Conservation (phyloP, 2,797 vertebrate species). For the Dermochelys coriacea region DNA sequence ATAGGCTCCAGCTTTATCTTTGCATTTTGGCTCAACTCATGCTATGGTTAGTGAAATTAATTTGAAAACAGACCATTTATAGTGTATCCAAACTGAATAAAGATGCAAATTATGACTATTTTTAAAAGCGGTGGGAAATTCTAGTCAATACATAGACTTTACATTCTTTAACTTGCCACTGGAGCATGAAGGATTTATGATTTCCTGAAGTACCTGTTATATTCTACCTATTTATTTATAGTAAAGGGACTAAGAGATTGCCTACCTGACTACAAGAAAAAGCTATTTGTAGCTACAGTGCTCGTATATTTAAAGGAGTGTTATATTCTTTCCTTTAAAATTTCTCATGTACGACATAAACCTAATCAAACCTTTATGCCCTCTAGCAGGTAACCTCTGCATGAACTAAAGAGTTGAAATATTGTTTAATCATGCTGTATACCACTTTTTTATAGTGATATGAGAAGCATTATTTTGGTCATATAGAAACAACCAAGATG, state of each 20-base stretch:
- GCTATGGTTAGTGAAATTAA: not conserved
- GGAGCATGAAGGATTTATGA: conserved; percentile 55
- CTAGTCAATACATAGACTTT: conserved; percentile 50
- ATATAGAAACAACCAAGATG: conserved; percentile 75
- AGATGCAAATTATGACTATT: not conserved
- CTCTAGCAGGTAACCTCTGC: conserved; percentile 86
- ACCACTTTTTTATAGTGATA: conserved; percentile 76
- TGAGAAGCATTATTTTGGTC: conserved; percentile 82
- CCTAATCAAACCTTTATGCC: conserved; percentile 88
- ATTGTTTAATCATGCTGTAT: conserved; percentile 86
- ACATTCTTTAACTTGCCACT: conserved; percentile 43
- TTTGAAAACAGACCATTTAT: not conserved
- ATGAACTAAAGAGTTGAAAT: conserved; percentile 89
- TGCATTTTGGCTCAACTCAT: not conserved
- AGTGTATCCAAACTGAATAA: not conserved
- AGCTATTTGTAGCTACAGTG: conserved; percentile 76
- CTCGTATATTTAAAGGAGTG: conserved; percentile 77
- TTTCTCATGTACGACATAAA: conserved; percentile 86
- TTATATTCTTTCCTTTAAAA: conserved; percentile 82
- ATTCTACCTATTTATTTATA: conserved; percentile 74
- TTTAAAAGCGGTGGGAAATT: conserved; percentile 36
- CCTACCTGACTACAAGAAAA: conserved; percentile 72
- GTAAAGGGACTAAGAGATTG: conserved; percentile 69
- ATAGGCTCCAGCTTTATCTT: not conserved
- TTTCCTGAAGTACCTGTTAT: conserved; percentile 65